Conservation (phyloP, 2,888 invertebrate genomes). For the Troilus luridus region DNA sequence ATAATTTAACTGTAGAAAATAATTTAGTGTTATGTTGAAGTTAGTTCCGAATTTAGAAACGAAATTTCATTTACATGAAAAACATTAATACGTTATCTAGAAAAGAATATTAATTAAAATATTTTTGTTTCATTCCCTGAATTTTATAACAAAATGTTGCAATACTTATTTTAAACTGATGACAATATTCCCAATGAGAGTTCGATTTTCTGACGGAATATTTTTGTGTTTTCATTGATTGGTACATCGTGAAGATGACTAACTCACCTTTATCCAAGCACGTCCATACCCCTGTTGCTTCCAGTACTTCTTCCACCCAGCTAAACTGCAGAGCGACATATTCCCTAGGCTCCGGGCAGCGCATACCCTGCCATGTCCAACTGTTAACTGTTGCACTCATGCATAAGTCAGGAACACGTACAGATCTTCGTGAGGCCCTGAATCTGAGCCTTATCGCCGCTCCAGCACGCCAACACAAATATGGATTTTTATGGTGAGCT, state of each 20-base stretch:
- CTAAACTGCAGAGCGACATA: constrained; percentile 12
- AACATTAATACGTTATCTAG: too few species aligned
- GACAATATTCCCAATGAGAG: too few species aligned
- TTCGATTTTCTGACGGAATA: too few species aligned
- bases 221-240: too few species aligned
- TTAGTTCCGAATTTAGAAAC: too few species aligned
- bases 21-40: too few species aligned
- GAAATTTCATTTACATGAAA: too few species aligned
- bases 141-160: too few species aligned
- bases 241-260: neutral
- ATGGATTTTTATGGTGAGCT: constrained; percentile 42
- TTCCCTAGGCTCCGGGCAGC: neutral
- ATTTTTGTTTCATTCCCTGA: too few species aligned
- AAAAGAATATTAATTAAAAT: too few species aligned
- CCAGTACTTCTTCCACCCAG: constrained; percentile 1
- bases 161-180: too few species aligned
- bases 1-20: too few species aligned
- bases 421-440: constrained; percentile 33
- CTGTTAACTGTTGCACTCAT: constrained; percentile 37
- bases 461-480: constrained; percentile 45
- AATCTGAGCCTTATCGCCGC: constrained; percentile 42
- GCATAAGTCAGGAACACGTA: constrained; percentile 40
- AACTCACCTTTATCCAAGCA: constrained; percentile 19
- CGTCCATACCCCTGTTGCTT: neutral
- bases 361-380: constrained; percentile 13